Evolutionary conservation across 2,797 vertebrate genomes (phyloP).

Genomic region (Sparus aurata): DNA sequence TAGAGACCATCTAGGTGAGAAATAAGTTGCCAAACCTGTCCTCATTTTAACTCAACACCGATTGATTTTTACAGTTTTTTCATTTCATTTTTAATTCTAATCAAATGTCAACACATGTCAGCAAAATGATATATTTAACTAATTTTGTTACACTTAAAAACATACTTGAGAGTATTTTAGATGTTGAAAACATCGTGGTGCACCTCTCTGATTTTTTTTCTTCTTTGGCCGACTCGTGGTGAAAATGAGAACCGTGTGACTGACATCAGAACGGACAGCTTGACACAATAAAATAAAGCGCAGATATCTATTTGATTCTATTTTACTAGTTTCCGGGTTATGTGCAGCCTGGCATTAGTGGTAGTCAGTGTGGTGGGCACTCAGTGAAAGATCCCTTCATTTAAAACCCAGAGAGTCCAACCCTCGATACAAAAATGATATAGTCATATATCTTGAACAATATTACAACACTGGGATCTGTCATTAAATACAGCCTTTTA

Average conservation of each 20-base stretch:
- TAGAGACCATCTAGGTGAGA: too few species aligned
- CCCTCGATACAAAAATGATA: constrained; percentile 71
- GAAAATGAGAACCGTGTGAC: constrained; percentile 18
- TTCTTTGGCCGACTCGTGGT: not conserved
- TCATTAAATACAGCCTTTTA: constrained; percentile 73
- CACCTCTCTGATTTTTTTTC: not conserved
- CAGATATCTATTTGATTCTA: constrained; percentile 55
- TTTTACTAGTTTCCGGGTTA: constrained; percentile 66
- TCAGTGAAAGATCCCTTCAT: constrained; percentile 72
- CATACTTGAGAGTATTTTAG: not conserved
- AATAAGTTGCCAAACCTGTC: too few species aligned
- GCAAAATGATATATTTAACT: too few species aligned
- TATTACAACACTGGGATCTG: constrained; percentile 65
- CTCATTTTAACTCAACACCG: too few species aligned
- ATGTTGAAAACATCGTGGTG: too few species aligned
- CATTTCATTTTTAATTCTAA: too few species aligned
- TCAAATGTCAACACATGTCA: too few species aligned
- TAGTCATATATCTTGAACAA: constrained; percentile 59
- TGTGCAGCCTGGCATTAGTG: constrained; percentile 77
- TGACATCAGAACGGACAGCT: constrained; percentile 24
- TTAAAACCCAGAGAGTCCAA: constrained; percentile 67
- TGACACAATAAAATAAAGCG: constrained; percentile 41
- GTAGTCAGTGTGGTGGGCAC: constrained; percentile 65
- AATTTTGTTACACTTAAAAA: not conserved
- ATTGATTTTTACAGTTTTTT: too few species aligned